Conservation (phyloP, 2,888 invertebrate genomes). For the Brachypterus glaber region DNA sequence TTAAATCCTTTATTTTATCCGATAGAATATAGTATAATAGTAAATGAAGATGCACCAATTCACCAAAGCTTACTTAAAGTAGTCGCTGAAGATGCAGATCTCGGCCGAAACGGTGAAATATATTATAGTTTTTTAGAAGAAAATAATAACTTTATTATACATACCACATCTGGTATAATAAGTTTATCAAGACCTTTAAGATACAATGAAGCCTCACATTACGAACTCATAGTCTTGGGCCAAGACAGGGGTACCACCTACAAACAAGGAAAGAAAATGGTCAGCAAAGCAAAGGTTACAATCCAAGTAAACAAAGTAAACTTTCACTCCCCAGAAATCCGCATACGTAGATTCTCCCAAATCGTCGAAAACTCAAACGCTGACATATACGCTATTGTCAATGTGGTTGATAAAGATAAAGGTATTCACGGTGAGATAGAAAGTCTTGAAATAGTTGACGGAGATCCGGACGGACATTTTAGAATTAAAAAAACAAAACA, state of each 20-base stretch:
- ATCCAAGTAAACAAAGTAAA: constrained; percentile 77
- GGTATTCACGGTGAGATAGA: constrained; percentile 80
- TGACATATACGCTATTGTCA: constrained; percentile 82
- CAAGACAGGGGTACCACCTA: constrained; percentile 70
- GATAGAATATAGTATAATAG: constrained; percentile 74
- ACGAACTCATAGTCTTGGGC: constrained; percentile 72
- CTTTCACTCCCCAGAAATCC: constrained; percentile 75
- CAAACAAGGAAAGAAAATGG: constrained; percentile 43
- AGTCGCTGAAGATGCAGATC: constrained; percentile 89
- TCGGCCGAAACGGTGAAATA: constrained; percentile 92
- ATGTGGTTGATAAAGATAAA: constrained; percentile 71
- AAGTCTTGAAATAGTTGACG: constrained; percentile 73
- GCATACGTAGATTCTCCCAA: constrained; percentile 68
- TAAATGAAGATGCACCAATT: constrained; percentile 79
- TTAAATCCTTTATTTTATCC: constrained; percentile 90
- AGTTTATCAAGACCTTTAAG: constrained; percentile 70
- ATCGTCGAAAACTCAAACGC: constrained; percentile 72
- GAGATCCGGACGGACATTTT: constrained; percentile 85
- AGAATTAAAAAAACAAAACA: constrained; percentile 56
- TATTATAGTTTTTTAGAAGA: constrained; percentile 84
- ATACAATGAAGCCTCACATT: constrained; percentile 58
- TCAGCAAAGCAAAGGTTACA: constrained; percentile 67
- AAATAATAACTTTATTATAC: constrained; percentile 81
- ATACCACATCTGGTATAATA: constrained; percentile 85
- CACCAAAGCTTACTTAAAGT: constrained; percentile 73